A percentile compares a stretch with the other conserved stretches of the same genome.
Evolutionary conservation across 2,888 invertebrate genomes (phyloP).

Genomic region (Sinopyrophorus schimmeli): DNA sequence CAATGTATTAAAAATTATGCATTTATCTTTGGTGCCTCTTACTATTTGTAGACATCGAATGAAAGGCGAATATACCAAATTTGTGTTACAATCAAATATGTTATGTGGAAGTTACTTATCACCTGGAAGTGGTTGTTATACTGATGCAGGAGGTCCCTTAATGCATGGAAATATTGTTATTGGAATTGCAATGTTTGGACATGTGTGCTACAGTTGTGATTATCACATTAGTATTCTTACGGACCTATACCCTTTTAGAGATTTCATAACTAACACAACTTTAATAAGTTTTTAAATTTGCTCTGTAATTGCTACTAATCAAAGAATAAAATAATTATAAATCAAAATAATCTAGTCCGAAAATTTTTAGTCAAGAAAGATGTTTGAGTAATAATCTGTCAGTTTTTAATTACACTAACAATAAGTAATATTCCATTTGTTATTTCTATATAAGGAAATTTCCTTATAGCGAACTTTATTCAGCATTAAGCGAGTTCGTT

Average conservation of each 20-base stretch:
- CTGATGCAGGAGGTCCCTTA: slow-evolving; percentile 15
- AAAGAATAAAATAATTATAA: no score
- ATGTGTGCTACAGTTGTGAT: slow-evolving; percentile 13
- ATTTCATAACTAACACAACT: slow-evolving; percentile 6
- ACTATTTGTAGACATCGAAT: slow-evolving; percentile 6
- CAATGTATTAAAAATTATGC: slow-evolving; percentile 8
- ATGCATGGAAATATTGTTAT: background rate
- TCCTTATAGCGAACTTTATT: no score
- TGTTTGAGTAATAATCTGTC: no score
- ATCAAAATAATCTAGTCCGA: no score
- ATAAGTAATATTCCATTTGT: no score
- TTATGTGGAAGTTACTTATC: slow-evolving; percentile 2
- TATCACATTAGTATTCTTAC: slow-evolving; percentile 9
- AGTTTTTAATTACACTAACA: no score
- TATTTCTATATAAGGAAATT: no score
- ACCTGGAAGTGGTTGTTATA: slow-evolving; percentile 10
- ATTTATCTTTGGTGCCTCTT: slow-evolving; percentile 1
- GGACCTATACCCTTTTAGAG: background rate
- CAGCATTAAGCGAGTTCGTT: no score
- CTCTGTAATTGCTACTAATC: background rate
- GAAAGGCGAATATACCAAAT: slow-evolving; percentile 7
- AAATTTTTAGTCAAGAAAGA: no score
- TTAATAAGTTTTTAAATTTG: background rate
- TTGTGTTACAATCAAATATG: slow-evolving; percentile 2
- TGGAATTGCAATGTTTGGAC: slow-evolving; percentile 12